Evolutionary conservation across 2,888 invertebrate species (phyloP).

Genomic region (Andricus quercusramuli): DNA sequence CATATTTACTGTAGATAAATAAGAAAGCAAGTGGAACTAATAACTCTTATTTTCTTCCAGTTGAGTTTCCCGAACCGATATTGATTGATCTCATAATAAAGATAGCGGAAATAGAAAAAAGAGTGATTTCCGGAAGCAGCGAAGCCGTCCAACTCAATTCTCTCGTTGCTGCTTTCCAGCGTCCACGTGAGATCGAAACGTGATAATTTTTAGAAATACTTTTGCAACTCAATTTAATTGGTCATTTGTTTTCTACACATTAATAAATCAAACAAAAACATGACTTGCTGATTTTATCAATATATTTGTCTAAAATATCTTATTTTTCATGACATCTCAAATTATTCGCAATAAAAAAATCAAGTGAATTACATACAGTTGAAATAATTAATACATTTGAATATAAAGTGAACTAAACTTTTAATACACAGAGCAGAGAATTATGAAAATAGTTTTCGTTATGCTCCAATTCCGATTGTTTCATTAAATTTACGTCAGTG

Average conservation of each 20-base stretch:
- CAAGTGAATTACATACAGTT: background rate
- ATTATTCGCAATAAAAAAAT: background rate
- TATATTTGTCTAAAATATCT: conserved; percentile 12
- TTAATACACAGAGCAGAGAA: too few relatives aligned
- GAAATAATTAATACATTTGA: background rate
- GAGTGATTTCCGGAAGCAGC: conserved; percentile 91
- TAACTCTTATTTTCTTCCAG: conserved; percentile 80
- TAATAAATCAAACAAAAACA: background rate
- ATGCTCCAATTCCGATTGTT: background rate
- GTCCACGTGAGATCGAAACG: conserved; percentile 82
- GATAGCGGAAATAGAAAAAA: conserved; percentile 93
- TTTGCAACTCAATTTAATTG: background rate
- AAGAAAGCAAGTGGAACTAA: conserved; percentile 21
- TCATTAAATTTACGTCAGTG: background rate
- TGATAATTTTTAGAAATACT: conserved; percentile 14
- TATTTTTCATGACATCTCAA: background rate
- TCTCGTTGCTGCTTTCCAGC: conserved; percentile 92
- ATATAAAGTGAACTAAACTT: background rate
- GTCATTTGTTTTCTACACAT: background rate
- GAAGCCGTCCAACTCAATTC: conserved; percentile 95
- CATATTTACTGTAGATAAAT: background rate
- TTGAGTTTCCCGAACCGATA: conserved; percentile 91
- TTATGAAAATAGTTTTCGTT: background rate
- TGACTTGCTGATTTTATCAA: background rate
- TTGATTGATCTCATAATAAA: conserved; percentile 89